Conservation (phyloP, 2,113 vertebrate genomes). For the Camarhynchus parvulus region DNA sequence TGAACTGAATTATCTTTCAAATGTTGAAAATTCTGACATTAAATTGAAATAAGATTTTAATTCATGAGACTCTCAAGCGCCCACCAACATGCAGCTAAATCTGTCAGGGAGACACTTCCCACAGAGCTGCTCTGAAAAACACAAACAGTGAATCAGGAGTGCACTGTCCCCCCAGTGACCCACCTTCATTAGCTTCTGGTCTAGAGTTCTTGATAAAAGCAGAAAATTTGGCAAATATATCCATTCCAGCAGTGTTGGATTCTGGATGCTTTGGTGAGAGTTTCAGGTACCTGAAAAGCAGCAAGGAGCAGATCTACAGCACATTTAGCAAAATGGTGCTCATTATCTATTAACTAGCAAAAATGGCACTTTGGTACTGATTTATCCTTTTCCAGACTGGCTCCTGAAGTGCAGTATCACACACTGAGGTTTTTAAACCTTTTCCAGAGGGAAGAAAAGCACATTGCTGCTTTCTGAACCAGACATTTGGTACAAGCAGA, state of each 20-base stretch:
- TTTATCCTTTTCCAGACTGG: neutral
- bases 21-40: neutral
- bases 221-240: constrained; percentile 99
- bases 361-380: neutral
- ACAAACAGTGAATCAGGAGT: fast-evolving
- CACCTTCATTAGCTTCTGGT: constrained; percentile 95
- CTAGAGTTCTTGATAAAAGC: constrained; percentile 98
- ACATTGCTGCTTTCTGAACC: neutral
- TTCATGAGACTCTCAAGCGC: neutral
- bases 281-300: constrained; percentile 83
- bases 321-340: neutral
- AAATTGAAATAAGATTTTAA: neutral
- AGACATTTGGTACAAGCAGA: neutral
- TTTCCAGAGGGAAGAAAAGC: neutral
- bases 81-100: neutral
- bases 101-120: neutral
- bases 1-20: neutral
- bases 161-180: neutral
- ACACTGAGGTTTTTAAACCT: neutral
- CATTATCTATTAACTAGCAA: neutral
- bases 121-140: neutral
- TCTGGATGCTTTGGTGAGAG: constrained; percentile 94
- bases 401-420: neutral
- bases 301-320: neutral
- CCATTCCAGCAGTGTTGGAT: constrained; percentile 97